phyloP scores from a whole-genome alignment of 2,888 invertebrate genomes.

The Empis stercorea region DNA sequence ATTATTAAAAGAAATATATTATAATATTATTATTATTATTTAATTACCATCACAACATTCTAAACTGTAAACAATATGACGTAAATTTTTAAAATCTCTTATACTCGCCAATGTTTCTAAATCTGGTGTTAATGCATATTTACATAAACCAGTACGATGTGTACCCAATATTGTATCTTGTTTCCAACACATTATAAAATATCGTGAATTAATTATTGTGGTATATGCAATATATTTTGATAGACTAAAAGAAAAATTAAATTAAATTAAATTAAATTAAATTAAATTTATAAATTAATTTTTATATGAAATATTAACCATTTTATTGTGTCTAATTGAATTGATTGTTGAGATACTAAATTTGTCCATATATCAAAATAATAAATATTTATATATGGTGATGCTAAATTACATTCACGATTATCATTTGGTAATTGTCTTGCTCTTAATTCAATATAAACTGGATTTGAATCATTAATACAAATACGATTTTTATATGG shows the following conservation, averaged over 20 bases:
- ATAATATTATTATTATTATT: no score
- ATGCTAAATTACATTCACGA: constrained; percentile 28
- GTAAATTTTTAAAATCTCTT: constrained; percentile 30
- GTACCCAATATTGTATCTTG: constrained; percentile 26
- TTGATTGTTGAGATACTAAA: constrained; percentile 26
- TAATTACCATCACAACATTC: constrained; percentile 27
- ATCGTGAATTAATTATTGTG: constrained; percentile 29
- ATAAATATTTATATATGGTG: constrained; percentile 32
- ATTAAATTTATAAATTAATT: background rate
- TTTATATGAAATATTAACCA: constrained; percentile 18
- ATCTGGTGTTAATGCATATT: constrained; percentile 32
- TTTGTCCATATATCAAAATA: constrained; percentile 29
- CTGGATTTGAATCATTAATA: constrained; percentile 29
- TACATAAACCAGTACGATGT: constrained; percentile 28
- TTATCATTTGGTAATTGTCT: constrained; percentile 23
- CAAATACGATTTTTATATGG: constrained; percentile 31
- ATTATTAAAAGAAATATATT: background rate
- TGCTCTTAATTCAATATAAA: constrained; percentile 32
- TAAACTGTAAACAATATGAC: constrained; percentile 26
- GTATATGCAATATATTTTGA: constrained; percentile 26
- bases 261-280: background rate
- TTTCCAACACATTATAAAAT: constrained; percentile 33
- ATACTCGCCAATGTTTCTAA: constrained; percentile 33
- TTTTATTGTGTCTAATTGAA: constrained; percentile 30
- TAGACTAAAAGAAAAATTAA: constrained; percentile 16